Evolutionary conservation across 2,888 invertebrate genomes (phyloP), one percentile per base, ranked within the genome.

Genomic region (Tyria jacobaeae): DNA sequence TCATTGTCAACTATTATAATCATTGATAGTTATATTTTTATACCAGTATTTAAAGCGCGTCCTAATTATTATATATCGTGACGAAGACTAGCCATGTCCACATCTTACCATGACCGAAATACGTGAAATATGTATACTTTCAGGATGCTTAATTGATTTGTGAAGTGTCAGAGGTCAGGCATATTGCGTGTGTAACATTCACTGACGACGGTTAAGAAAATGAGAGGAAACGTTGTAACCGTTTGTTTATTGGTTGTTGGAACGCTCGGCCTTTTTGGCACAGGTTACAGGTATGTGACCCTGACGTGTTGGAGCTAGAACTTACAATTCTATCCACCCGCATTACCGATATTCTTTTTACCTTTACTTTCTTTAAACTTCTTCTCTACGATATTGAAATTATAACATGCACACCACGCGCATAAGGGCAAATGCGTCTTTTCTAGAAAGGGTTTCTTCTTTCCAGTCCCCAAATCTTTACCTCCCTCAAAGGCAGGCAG

Each of bases 101-200:
- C 4, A 15, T 17, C 25, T 61, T n/a, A 61, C 73, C 70, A 41
- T 73, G 63, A 70, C 64, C 69, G 53, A 61, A 47, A 63, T 56
- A 54, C 61, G 61, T 55, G 62, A 6, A 47, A 62, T 52, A 41
- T 34, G 48, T 17, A 41, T 37, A 58, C 57, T 71, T 70, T 66
- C 50, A 66, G 66, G 35, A 48, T 10, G n/a, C 21, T 37, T 54
- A 52, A 66, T 68, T 63, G 58, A 67, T 62, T 51, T n/a, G 15
- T 48, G 27, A 37, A 27, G 39, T 55, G 62, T 73, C 48, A 56
- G 50, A 73, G 64, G 35, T 51, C 15, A 51, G 9, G 21, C 21
- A 31, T 14, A 24, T 51, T 70, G 47, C 12, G 21, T 21, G 51
- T 60, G 60, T 72, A 54, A 66, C 61, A 70, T 57, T 57, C 25